Base-by-base conservation (phyloP, 2,113 vertebrate genomes). In the Cinclus cinclus region DNA sequence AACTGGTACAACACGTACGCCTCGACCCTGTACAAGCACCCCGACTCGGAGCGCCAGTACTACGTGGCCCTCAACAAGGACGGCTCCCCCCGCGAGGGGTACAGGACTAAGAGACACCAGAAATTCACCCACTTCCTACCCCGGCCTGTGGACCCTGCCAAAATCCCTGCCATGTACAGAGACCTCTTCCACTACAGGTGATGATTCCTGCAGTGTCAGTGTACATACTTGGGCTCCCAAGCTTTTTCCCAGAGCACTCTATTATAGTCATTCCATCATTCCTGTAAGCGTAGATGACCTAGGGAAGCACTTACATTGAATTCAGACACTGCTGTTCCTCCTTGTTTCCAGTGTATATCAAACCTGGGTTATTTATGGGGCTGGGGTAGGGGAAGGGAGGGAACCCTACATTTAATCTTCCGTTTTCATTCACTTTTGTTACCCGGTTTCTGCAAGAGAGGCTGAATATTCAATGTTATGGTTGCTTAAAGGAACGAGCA, bases 1-100 rank as follows among this genome's bases (percentile, higher is more conserved):
- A 99, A 99, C 97, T 99, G 99, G 99, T 99, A 99, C 98, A 99
- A 99, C 98, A 99, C 99, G 4, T 99, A 99, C 49, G 98, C 99
- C 55, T 99, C 99, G 0, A 99, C 99, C 12, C 98, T 99, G 59
- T 99, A 99, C 98, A 99, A 99, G 95, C 99, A 99, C 74, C 96
- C 96, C 1, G 99, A 99, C 97, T 99, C 99, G 0, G 99, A 99
- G 71, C 98, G 99, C 94, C 99, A 99, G 70, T 99, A 99, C 98
- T 99, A 99, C 41, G 99, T 99, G 97, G 99, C 99, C 79, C 97
- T 99, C 87, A 99, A 99, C 98, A 99, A 99, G 98, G 99, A 99
- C 13, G 99, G 99, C 87, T 99, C 99, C 55, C 99, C 99, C 89
- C 98, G 99, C 5, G 99, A 99, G 96, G 99, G 99, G 53, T 96